These are phyloP conservation scores for Philaethria dido DNA, from an alignment of 2,888 invertebrate species.

Conservation along the genomic window DNA sequence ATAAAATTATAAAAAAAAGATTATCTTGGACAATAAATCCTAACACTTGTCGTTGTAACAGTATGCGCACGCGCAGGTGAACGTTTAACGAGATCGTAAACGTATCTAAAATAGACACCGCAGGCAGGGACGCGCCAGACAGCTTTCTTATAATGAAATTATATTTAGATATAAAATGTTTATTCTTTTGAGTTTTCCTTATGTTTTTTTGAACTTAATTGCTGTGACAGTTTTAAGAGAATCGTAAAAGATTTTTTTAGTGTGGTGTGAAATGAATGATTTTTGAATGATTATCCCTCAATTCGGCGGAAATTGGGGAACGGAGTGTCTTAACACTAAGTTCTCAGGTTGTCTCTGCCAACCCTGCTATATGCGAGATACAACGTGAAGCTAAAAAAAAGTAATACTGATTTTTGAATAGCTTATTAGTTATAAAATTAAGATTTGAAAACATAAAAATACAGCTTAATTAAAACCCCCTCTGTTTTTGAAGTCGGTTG, in stretches of 20 bases:
- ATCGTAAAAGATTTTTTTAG: not conserved
- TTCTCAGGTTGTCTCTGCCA: too few relatives aligned
- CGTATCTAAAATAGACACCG: constrained; percentile 36
- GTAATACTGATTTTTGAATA: too few relatives aligned
- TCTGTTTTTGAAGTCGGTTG: too few relatives aligned
- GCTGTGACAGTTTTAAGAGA: not conserved
- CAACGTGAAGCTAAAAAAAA: too few relatives aligned
- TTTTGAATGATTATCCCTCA: not conserved
- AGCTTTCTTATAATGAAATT: constrained; percentile 24
- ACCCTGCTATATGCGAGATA: too few relatives aligned
- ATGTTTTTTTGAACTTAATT: not conserved
- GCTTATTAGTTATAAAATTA: too few relatives aligned
- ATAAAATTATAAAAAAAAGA: too few relatives aligned
- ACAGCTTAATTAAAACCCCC: too few relatives aligned
- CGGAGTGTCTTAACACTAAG: too few relatives aligned
- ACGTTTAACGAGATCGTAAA: constrained; percentile 59
- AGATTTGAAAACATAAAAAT: too few relatives aligned
- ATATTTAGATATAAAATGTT: constrained; percentile 21
- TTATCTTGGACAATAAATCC: not conserved
- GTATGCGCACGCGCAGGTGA: constrained; percentile 56
- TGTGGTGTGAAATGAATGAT: not conserved
- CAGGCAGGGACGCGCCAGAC: constrained; percentile 40
- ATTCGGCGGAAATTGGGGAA: too few relatives aligned
- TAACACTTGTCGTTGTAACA: constrained; percentile 33
- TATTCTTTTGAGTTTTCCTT: not conserved